Base-by-base conservation (phyloP, 2,113 vertebrate genomes). In the Gadus chalcogrammus region DNA sequence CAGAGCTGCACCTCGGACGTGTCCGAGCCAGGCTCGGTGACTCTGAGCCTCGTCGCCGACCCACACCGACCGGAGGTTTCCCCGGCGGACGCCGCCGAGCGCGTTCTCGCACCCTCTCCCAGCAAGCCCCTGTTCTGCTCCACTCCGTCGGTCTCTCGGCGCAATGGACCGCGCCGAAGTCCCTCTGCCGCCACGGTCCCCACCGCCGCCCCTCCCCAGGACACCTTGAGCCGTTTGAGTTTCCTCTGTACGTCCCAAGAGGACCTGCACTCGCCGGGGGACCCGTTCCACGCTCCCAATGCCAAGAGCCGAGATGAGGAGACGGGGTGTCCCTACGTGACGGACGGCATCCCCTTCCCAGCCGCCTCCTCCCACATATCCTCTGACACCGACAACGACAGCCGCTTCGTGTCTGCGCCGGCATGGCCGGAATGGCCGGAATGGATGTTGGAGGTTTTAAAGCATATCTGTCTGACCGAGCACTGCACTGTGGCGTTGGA, bases 101-200 rank as follows among this genome's bases (percentile, higher is more conserved):
- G 35, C 15, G 81, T 59, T 65, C 69, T 84, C 0, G 70, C 63
- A 38, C 61, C 65, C 15, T 68, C 28, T 67, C 11, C 71, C 38
- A 82, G 72, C 64, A 87, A 84, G 68, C 87, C 86, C 0, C 83
- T 87, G 8, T 90, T 86, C 72, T 89, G 87, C 77, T 91, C 89
- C 9, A 91, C 89, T 1, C 89, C 89, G 0, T 89, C 87, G 22
- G 79, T 72, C 3, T 64, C 8, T 5, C 64, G 66, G 12, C 20
- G 20, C 27, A 80, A 76, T 56, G 8, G 7, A 0, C 65, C 65
- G 11, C 42, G 4, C 5, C 60, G 62, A 27, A 71, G 72, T 68
- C 20, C 9, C 11, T 38, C 53, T 27, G 48, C 79, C 6, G 31
- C 67, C 17, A 64, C 3, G 1, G 22, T 79, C 48, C 81, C 76